Conservation (phyloP, 2,888 invertebrate genomes). For the Hofmannophila pseudospretella region DNA sequence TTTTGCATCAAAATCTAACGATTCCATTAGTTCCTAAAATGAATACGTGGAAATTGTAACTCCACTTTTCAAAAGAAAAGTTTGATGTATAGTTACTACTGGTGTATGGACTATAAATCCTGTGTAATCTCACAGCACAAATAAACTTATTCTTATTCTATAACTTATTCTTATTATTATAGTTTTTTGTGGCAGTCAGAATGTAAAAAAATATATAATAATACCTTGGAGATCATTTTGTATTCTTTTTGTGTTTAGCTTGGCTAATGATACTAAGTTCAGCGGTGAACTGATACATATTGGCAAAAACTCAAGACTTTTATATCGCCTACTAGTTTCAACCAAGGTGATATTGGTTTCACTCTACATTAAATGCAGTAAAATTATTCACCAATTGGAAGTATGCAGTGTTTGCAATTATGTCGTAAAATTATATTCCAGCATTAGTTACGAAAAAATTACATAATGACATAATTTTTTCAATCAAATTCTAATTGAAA, state of each 20-base stretch:
- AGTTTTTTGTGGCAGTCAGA: no score
- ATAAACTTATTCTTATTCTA: no score
- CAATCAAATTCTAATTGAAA: no score
- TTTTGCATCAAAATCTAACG: no score
- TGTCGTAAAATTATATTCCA: slow-evolving; percentile 39
- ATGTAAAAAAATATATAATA: no score
- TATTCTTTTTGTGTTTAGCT: slow-evolving; percentile 20
- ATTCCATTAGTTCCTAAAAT: no score
- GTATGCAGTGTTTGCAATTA: slow-evolving; percentile 40
- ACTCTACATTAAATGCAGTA: slow-evolving; percentile 44
- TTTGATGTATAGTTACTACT: no score
- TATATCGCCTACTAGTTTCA: no score
- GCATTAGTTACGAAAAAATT: no score
- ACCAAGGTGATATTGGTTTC: slow-evolving; percentile 69
- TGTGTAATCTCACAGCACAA: no score
- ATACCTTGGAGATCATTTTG: slow-evolving; percentile 66
- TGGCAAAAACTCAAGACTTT: slow-evolving; percentile 48
- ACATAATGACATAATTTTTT: no score
- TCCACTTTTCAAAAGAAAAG: not conserved
- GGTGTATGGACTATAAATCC: no score
- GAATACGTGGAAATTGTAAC: not conserved
- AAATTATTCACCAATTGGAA: slow-evolving; percentile 39
- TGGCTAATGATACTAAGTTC: slow-evolving; percentile 21
- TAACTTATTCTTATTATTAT: not conserved
- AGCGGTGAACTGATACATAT: slow-evolving; percentile 52